Base-by-base conservation (phyloP, 1,140 invertebrate genomes). In the Drosophila neocordata region DNA sequence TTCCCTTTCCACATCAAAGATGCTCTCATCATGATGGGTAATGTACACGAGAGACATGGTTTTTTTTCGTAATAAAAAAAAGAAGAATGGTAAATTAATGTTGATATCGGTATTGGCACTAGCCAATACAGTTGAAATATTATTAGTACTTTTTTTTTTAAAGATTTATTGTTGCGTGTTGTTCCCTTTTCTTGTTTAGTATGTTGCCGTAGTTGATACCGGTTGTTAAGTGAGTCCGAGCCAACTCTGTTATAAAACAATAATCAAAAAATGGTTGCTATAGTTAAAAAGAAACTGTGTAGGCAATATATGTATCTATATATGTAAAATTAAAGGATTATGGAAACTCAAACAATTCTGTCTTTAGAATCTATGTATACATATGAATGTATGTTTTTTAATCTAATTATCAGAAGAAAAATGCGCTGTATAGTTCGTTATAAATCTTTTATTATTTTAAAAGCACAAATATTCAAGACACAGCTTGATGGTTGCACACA, bases 11-110 rank as follows among this genome's bases (percentile, higher is more conserved):
- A 92, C 79, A 64, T 92, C 82, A 38, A 92, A 89, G 63, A 93
- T 93, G 35, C 91, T 92, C 82, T 93, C 93, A 75, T 93, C 77
- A 65, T 93, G 92, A 56, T 92, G 69, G 7, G 91, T 93, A 56
- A 93, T 92, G 34, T 91, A 90, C 20, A 93, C 91, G 31, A 93
- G 68, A 51, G 92, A 93, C 93, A 93, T 93, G 51, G 13, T 55
- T 27, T 38, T 13, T 44, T 12, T 37, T 41, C 35, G 6, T 24
- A 27, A 9, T 56, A 20, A 35, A 3, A 38, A 53, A 38, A 58
- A 38, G 38, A 65, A 61, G 58, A 44, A 60, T 71, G 71, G 44
- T 53, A 57, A 51, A 65, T 72, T 18, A 27, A 37, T 31, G 27
- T 6, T 60, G 38, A 27, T 60, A 24, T 72, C 51, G 20, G 72